Evolutionary conservation across 2,888 invertebrate species (phyloP).

Genomic region (Melinaea marsaeus): DNA sequence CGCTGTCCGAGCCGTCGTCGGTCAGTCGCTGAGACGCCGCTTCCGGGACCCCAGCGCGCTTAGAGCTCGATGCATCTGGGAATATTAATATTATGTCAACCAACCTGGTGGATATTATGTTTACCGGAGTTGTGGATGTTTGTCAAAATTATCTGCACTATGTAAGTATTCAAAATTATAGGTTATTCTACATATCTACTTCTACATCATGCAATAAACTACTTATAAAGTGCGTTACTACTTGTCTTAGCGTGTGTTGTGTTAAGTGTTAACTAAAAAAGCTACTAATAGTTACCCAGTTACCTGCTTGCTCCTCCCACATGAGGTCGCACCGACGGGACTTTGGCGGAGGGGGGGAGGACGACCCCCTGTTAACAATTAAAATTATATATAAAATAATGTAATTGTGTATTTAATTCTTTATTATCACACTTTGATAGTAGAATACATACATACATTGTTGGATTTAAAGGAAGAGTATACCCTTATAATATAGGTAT

Average conservation of each 20-base stretch:
- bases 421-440: no score
- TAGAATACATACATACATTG: background rate
- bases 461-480: no score
- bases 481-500: no score
- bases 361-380: conserved; percentile 50
- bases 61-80: conserved; percentile 71
- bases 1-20: conserved; percentile 70
- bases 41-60: conserved; percentile 58
- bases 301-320: conserved; percentile 72
- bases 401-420: no score
- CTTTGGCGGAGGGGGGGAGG: conserved; percentile 72
- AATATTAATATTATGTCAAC: conserved; percentile 15
- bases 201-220: no score
- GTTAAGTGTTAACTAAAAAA: conserved; percentile 42
- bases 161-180: no score
- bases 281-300: conserved; percentile 72
- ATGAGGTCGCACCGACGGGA: conserved; percentile 63
- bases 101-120: no score
- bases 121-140: no score
- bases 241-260: conserved; percentile 7
- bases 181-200: background rate
- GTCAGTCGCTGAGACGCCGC: conserved; percentile 68
- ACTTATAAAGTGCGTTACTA: background rate
- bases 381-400: no score
- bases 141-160: no score